A percentile compares a stretch with the other conserved stretches of the same genome.
These are phyloP conservation scores for Pelobates cultripes DNA, from an alignment of 2,797 vertebrate species.

Conservation along the genomic window DNA sequence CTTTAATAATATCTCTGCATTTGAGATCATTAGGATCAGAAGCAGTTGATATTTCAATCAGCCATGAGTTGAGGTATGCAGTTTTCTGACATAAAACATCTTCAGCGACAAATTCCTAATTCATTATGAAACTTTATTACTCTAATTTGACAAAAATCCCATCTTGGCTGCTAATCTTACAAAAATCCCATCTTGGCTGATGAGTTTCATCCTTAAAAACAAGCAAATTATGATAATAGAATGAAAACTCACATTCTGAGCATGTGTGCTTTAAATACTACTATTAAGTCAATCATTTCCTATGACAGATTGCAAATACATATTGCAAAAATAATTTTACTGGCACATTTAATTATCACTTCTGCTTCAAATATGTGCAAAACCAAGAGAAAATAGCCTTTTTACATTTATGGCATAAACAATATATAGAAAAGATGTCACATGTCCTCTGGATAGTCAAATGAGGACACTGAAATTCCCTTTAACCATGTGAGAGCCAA, in stretches of 20 bases:
- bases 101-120: background rate
- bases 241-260: background rate
- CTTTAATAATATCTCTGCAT: background rate
- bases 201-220: background rate
- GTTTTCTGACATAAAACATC: background rate
- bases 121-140: background rate
- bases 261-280: background rate
- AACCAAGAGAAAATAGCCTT: background rate
- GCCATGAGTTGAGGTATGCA: background rate
- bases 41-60: background rate
- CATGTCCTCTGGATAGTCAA: background rate
- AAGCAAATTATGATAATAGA: background rate
- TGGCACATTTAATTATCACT: constrained; percentile 12
- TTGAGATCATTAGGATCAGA: background rate
- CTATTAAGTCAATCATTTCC: background rate
- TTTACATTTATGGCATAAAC: background rate
- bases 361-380: background rate
- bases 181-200: background rate
- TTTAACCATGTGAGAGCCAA: background rate
- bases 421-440: background rate
- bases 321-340: background rate
- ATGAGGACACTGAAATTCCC: constrained; percentile 1
- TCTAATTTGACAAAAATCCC: background rate
- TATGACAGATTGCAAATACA: constrained; percentile 1
- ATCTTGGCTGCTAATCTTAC: background rate